Percentiles rank a stretch among this genome's conserved stretches.
These are phyloP conservation scores for Cariama cristata DNA, from an alignment of 2,113 vertebrate genomes.

Conservation along the genomic window DNA sequence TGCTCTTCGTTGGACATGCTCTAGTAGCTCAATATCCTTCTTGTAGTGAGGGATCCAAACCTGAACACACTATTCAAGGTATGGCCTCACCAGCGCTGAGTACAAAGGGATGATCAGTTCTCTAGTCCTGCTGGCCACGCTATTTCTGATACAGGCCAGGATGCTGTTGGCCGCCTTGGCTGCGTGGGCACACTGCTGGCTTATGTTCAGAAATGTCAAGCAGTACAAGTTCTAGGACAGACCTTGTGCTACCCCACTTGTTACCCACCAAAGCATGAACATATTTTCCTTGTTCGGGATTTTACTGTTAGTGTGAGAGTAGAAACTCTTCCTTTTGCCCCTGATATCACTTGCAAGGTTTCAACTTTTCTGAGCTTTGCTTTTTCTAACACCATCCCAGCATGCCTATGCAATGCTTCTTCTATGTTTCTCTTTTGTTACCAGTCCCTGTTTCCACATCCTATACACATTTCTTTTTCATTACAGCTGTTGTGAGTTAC, in stretches of 20 bases:
- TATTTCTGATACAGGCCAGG: too few species aligned
- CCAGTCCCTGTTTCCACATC: not conserved
- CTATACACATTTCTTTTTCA: not conserved
- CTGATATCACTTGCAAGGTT: not conserved
- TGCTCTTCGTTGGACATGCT: too few species aligned
- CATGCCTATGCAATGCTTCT: not conserved
- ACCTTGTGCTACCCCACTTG: fast-evolving
- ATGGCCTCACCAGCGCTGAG: too few species aligned
- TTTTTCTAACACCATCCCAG: not conserved
- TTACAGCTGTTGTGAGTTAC: not conserved
- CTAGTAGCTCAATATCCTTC: too few species aligned
- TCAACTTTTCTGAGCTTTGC: not conserved
- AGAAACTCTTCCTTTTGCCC: not conserved
- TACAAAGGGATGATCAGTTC: too few species aligned
- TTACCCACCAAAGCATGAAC: not conserved
- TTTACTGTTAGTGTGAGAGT: not conserved
- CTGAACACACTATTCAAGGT: too few species aligned
- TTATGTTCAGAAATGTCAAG: not conserved
- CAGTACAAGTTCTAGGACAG: not conserved
- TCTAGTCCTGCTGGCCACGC: too few species aligned
- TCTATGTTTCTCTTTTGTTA: not conserved
- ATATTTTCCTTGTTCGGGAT: not conserved
- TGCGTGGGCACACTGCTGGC: too few species aligned
- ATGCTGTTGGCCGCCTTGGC: too few species aligned
- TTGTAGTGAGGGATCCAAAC: too few species aligned